Base-by-base conservation (phyloP, 2,797 vertebrate species). In the Tachyglossus aculeatus region DNA sequence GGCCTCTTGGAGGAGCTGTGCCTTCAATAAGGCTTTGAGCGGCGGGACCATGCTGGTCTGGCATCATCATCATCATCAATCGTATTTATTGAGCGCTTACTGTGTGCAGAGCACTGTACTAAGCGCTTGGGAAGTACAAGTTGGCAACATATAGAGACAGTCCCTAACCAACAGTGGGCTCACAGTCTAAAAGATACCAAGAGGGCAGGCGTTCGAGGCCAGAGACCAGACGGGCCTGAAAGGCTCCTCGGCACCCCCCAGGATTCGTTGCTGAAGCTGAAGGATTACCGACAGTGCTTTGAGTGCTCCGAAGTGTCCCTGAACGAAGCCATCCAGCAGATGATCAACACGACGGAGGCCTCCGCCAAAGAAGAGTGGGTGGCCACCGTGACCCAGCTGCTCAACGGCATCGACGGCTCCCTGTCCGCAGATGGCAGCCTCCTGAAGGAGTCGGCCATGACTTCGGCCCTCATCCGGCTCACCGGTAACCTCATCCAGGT, bases 401-500 rank as follows among this genome's bases (percentile, higher is more conserved):
- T 99, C 56, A 81, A 87, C 13, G 97, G 96, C 72, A 94, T 98
- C 0, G 95, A 98, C 56, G 87, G 91, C 78, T 94, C 96, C 50
- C 92, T 99, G 56, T 91, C 90, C 1, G 90, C 94, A 25, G 91
- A 95, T 11, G 68, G 60, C 2, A 82, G 84, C 53, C 91, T 96
- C 74, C 90, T 98, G 3, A 91, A 86, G 58, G 94, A 93, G 3
- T 67, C 91, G 1, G 89, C 93, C 3, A 83, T 93, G 15, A 86
- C 91, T 24, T 90, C 93, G 0, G 93, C 93, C 74, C 92, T 97
- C 1, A 77, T 94, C 38, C 94, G 98, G 5, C 92, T 99, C 37
- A 95, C 96, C 61, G 97, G 88, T 90, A 99, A 96, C 88, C 93
- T 98, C 21, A 97, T 98, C 74, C 97, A 98, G 96, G 97, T 98